Evolutionary conservation across 2,888 invertebrate genomes (phyloP).

Genomic region (Dromius quadrimaculatus): DNA sequence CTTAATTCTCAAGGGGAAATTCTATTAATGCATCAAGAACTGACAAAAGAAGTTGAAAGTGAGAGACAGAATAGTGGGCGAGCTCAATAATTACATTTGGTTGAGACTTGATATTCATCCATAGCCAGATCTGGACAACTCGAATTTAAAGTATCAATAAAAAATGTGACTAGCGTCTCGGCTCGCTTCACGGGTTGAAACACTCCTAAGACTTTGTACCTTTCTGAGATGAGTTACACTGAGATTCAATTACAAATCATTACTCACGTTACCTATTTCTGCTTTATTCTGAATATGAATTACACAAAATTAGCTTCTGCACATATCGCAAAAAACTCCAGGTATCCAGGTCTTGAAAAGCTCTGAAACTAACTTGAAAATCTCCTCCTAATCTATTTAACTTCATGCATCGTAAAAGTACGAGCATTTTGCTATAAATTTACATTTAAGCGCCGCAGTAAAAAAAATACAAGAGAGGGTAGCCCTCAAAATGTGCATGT

Average conservation of each 20-base stretch:
- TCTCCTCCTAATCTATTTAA: slow-evolving; percentile 40
- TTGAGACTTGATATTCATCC: too few relatives aligned
- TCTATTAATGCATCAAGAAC: not conserved
- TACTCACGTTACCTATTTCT: too few relatives aligned
- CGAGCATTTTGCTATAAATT: slow-evolving; percentile 36
- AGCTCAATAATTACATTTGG: too few relatives aligned
- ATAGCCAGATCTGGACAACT: too few relatives aligned
- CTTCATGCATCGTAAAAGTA: slow-evolving; percentile 25
- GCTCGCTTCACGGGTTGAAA: too few relatives aligned
- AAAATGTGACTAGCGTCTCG: too few relatives aligned
- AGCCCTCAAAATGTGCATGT: slow-evolving; percentile 3
- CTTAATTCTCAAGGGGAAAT: not conserved
- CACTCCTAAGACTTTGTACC: too few relatives aligned
- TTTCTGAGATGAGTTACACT: too few relatives aligned
- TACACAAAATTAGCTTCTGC: not conserved
- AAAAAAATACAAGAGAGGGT: slow-evolving; percentile 19
- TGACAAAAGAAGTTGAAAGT: too few relatives aligned
- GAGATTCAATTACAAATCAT: too few relatives aligned
- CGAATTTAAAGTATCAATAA: too few relatives aligned
- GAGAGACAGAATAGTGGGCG: too few relatives aligned
- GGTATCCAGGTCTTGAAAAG: not conserved
- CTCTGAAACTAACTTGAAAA: slow-evolving; percentile 17
- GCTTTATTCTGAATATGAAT: slow-evolving; percentile 25
- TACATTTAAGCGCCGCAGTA: slow-evolving; percentile 24
- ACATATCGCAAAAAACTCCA: slow-evolving; percentile 21